Conservation (phyloP, 2,113 vertebrate species). For the Leucopsar rothschildi region DNA sequence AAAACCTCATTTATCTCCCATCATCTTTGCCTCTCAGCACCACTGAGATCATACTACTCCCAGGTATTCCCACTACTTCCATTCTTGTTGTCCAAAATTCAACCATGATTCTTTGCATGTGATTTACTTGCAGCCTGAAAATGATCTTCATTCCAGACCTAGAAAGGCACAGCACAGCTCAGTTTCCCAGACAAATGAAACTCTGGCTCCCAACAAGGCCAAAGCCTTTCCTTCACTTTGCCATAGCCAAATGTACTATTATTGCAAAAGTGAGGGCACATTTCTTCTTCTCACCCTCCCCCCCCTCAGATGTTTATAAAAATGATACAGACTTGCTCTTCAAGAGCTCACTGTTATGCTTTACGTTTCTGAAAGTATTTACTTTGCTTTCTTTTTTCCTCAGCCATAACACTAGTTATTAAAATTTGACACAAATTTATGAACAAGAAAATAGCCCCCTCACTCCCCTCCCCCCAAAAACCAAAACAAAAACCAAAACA, state of each 20-base stretch:
- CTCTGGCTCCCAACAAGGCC: neutral
- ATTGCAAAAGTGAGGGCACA: neutral
- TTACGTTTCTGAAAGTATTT: neutral
- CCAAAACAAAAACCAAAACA: neutral
- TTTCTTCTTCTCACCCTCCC: neutral
- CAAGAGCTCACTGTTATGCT: neutral
- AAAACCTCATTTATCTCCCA: neutral
- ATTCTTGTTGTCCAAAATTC: neutral
- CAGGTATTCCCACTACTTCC: neutral
- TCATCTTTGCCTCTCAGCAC: neutral
- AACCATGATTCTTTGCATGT: neutral
- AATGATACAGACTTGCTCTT: neutral
- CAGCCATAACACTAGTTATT: neutral
- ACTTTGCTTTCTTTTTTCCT: neutral
- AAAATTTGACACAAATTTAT: neutral
- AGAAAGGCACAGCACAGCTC: neutral
- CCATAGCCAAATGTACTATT: neutral
- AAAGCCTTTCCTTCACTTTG: neutral
- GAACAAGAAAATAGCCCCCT: neutral
- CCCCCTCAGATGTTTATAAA: neutral
- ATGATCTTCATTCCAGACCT: neutral
- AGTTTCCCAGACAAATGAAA: neutral
- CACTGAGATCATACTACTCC: neutral
- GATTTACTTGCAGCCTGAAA: neutral
- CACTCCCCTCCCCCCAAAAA: fast-evolving